Conservation (phyloP, 2,797 vertebrate species). For the Orientallactaga sibirica region DNA sequence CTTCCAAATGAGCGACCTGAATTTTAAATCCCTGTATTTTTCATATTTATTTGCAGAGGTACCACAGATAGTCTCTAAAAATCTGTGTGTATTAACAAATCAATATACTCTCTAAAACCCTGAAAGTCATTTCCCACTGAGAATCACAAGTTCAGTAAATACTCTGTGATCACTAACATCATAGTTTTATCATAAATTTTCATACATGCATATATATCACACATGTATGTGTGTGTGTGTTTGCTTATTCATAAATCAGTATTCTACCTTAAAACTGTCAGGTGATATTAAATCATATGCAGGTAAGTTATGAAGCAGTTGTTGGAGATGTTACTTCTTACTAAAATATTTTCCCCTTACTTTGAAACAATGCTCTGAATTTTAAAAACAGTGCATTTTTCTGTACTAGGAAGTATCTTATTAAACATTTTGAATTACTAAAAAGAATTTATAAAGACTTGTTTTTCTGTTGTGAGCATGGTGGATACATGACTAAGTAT, state of each 20-base stretch:
- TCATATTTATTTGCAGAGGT: background rate
- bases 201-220: too few relatives aligned
- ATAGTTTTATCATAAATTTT: background rate
- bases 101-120: background rate
- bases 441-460: background rate
- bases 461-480: background rate
- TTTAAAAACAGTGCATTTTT: background rate
- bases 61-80: background rate
- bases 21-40: background rate
- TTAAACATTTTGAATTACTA: slow-evolving; percentile 10
- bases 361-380: slow-evolving; percentile 22
- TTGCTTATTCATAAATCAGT: background rate
- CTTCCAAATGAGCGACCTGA: background rate
- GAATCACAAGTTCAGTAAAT: slow-evolving; percentile 30
- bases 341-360: slow-evolving; percentile 50
- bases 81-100: slow-evolving; percentile 23
- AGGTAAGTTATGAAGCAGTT: background rate
- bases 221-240: background rate
- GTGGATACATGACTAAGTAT: background rate
- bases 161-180: background rate
- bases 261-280: background rate
- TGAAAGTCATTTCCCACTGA: background rate
- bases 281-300: background rate
- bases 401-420: background rate
- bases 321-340: background rate